phyloP scores from a whole-genome alignment of 35 echinoderm and acorn worm genomes.

The Diadema setosum region DNA sequence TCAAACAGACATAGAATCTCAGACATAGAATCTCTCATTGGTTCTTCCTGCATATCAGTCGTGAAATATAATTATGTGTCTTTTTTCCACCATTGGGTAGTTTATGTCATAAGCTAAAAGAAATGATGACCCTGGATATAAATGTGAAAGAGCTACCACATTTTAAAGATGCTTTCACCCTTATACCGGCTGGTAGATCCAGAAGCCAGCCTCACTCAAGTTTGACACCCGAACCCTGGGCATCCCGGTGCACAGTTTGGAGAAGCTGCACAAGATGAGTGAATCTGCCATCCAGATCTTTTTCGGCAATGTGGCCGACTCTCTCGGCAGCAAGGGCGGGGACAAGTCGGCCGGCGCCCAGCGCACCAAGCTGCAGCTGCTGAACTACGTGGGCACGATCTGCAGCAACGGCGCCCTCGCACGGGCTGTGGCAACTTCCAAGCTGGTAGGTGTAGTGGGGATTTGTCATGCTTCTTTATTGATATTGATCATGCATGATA shows the following conservation, averaged over 20 bases:
- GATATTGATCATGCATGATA: too few species aligned
- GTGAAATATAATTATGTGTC: too few species aligned
- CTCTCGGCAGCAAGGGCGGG: constrained; percentile 50
- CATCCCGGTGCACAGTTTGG: constrained; percentile 38
- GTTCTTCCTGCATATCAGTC: too few species aligned
- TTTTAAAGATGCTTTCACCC: too few species aligned
- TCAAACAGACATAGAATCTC: too few species aligned
- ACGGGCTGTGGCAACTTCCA: constrained; percentile 36
- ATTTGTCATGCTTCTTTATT: too few species aligned
- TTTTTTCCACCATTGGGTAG: too few species aligned
- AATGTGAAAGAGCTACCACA: too few species aligned
- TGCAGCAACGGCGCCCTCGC: constrained; percentile 39
- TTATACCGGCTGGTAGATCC: constrained; percentile 79
- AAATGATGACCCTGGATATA: too few species aligned
- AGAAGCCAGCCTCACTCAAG: constrained; percentile 90
- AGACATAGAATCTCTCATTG: too few species aligned
- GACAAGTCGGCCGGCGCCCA: constrained; percentile 83
- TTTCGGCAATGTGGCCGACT: constrained; percentile 59
- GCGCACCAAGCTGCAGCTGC: constrained; percentile 69
- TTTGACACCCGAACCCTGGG: constrained; percentile 76
- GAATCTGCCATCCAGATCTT: constrained; percentile 22
- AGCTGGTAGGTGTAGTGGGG: constrained; percentile 54
- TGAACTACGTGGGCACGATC: constrained; percentile 85
- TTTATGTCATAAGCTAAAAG: too few species aligned
- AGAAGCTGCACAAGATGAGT: constrained; percentile 73